Conservation (phyloP, 2,797 vertebrate genomes). For the Geotrypetes seraphini region DNA sequence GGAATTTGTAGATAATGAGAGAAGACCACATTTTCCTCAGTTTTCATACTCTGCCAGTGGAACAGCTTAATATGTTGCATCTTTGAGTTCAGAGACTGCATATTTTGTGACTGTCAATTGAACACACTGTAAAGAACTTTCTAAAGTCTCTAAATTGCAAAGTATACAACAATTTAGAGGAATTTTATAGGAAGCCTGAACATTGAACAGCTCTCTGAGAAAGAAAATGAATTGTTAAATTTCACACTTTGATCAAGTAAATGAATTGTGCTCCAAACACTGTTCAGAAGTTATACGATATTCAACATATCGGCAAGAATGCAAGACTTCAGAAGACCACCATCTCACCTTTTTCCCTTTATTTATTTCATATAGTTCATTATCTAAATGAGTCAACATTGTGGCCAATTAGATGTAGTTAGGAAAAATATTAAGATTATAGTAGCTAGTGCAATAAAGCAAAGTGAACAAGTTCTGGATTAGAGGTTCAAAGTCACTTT, state of each 20-base stretch:
- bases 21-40: conserved; percentile 92
- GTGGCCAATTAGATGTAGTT: conserved; percentile 40
- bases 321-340: too few relatives aligned
- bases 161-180: conserved; percentile 42
- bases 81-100: conserved; percentile 55
- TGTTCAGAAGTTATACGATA: too few relatives aligned
- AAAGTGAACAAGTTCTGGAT: conserved; percentile 39
- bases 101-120: conserved; percentile 59
- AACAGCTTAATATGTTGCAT: conserved; percentile 65
- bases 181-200: conserved; percentile 39
- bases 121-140: conserved; percentile 57
- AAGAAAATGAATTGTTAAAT: too few relatives aligned
- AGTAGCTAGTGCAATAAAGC: conserved; percentile 51
- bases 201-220: conserved; percentile 40
- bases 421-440: conserved; percentile 37
- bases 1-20: conserved; percentile 89
- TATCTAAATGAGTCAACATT: conserved; percentile 40
- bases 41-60: conserved; percentile 97
- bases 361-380: conserved; percentile 62
- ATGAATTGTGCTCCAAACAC: conserved; percentile 39
- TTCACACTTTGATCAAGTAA: too few relatives aligned
- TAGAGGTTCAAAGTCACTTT: conserved; percentile 39
- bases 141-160: conserved; percentile 50
- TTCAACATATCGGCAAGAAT: too few relatives aligned
- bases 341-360: conserved; percentile 34